Conservation (phyloP, 1,140 invertebrate species). For the Brachionus plicatilis region DNA sequence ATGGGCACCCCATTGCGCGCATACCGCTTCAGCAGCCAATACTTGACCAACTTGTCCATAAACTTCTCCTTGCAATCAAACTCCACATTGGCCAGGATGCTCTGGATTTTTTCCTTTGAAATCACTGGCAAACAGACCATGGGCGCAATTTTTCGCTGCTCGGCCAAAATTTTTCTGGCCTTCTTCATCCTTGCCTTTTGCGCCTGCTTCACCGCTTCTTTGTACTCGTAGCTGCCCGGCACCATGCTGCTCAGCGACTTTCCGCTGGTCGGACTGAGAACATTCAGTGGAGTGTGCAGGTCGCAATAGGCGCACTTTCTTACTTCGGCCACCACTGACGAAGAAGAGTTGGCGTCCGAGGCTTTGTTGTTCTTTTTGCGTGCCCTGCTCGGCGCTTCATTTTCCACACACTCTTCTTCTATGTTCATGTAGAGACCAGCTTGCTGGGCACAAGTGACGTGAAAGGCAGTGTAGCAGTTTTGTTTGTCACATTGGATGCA, state of each 20-base stretch:
- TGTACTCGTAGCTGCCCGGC: conserved; percentile 45
- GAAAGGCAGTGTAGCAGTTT: conserved; percentile 93
- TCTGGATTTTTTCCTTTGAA: conserved; percentile 67
- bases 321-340: conserved; percentile 60
- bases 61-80: conserved; percentile 33
- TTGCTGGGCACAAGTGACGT: conserved; percentile 96
- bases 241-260: neutral
- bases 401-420: conserved; percentile 60
- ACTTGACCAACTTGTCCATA: conserved; percentile 61
- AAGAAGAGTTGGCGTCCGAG: neutral
- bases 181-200: conserved; percentile 67
- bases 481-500: conserved; percentile 96
- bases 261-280: neutral
- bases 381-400: conserved; percentile 54
- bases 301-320: conserved; percentile 94
- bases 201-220: conserved; percentile 58
- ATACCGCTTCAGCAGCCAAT: conserved; percentile 90
- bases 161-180: conserved; percentile 69
- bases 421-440: conserved; percentile 91
- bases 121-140: conserved; percentile 89
- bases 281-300: conserved; percentile 71
- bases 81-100: neutral
- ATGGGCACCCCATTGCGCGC: conserved; percentile 90
- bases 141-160: conserved; percentile 79
- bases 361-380: conserved; percentile 55